These are phyloP conservation scores for Cephus pulcher DNA, from an alignment of 2,888 invertebrate genomes.

Conservation along the genomic window DNA sequence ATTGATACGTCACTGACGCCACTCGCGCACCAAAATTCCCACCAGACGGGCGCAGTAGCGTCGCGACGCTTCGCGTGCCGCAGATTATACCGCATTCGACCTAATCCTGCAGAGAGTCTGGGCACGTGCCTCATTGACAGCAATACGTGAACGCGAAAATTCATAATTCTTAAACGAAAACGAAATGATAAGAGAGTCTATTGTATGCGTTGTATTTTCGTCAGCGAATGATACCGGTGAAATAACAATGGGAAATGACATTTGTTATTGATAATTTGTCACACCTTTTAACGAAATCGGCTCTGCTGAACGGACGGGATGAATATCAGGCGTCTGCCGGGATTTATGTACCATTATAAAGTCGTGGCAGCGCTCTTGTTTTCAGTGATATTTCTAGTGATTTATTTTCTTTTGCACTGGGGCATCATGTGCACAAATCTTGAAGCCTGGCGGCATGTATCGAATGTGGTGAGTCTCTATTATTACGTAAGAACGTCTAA, in stretches of 20 bases:
- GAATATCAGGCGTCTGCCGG: slow-evolving; percentile 57
- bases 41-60: slow-evolving; percentile 42
- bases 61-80: slow-evolving; percentile 41
- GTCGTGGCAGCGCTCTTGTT: slow-evolving; percentile 46
- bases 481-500: neutral
- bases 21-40: slow-evolving; percentile 20
- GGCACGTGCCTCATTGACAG: neutral
- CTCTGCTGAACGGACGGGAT: slow-evolving; percentile 27
- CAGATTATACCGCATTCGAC: slow-evolving; percentile 52
- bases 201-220: neutral
- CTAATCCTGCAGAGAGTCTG: neutral
- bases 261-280: neutral
- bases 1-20: slow-evolving; percentile 6
- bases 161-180: neutral
- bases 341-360: slow-evolving; percentile 58
- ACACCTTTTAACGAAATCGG: neutral
- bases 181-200: neutral
- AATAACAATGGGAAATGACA: neutral
- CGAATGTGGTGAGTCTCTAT: slow-evolving; percentile 69
- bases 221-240: neutral
- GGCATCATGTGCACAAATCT: slow-evolving; percentile 72
- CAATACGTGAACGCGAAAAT: neutral
- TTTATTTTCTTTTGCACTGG: slow-evolving; percentile 70
- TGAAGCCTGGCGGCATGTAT: slow-evolving; percentile 71
- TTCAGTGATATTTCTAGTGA: slow-evolving; percentile 58